Evolutionary conservation across 2,888 invertebrate species (phyloP).

Genomic region (Standfussiana lucernea): DNA sequence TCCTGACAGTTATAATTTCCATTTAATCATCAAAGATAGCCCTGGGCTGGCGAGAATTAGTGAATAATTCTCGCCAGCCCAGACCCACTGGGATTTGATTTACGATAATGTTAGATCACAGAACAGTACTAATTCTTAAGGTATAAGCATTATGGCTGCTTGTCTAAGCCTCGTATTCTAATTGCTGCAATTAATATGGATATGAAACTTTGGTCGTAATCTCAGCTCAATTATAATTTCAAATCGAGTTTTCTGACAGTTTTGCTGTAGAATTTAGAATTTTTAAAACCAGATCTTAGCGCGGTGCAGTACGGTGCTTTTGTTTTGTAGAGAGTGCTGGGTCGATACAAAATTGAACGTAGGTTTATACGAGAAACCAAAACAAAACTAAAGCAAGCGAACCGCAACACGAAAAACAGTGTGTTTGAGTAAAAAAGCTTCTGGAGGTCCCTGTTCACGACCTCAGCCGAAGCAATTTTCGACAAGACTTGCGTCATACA

Average conservation of each 20-base stretch:
- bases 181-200: slow-evolving; percentile 21
- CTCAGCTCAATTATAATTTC: slow-evolving; percentile 8
- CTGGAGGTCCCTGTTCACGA: neutral
- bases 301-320: neutral
- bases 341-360: neutral
- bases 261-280: neutral
- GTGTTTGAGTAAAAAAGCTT: neutral
- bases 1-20: slow-evolving; percentile 56
- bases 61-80: slow-evolving; percentile 51
- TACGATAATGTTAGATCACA: slow-evolving; percentile 41
- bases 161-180: neutral
- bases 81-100: slow-evolving; percentile 44
- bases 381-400: slow-evolving; percentile 3
- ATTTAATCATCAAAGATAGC: slow-evolving; percentile 61
- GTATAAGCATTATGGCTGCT: slow-evolving; percentile 3
- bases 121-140: slow-evolving; percentile 11
- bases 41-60: too few relatives aligned
- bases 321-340: neutral
- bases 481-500: neutral
- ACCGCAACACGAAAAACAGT: neutral
- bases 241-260: neutral
- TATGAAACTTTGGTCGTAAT: slow-evolving; percentile 12
- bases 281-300: neutral
- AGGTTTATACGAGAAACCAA: neutral
- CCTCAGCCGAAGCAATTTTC: neutral